These are phyloP conservation scores for Conomelus anceps DNA, from an alignment of 2,888 invertebrate genomes.

Conservation along the genomic window DNA sequence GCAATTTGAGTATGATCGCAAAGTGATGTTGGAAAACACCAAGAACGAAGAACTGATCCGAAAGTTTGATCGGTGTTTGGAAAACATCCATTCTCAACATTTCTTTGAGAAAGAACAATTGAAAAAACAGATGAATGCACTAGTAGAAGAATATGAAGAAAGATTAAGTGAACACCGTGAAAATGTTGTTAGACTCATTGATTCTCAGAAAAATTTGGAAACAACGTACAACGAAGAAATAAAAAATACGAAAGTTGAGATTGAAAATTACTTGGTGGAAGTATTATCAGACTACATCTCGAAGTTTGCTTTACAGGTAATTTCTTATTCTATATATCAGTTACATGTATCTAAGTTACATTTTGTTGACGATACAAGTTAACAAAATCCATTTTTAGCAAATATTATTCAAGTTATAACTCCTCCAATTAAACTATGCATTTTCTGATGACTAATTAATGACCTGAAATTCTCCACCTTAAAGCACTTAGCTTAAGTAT, in stretches of 20 bases:
- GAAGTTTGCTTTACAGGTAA: not conserved
- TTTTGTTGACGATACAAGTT: too few species aligned
- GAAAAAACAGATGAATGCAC: constrained; percentile 1
- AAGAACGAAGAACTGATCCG: constrained; percentile 16
- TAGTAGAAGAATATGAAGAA: constrained; percentile 13
- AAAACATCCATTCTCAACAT: constrained; percentile 11
- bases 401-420: not conserved
- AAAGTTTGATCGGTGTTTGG: constrained; percentile 12
- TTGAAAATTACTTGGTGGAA: not conserved
- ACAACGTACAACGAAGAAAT: not conserved
- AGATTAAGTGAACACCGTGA: constrained; percentile 14
- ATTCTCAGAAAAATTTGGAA: not conserved
- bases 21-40: constrained; percentile 13
- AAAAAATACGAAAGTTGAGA: constrained; percentile 8
- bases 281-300: not conserved
- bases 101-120: constrained; percentile 3
- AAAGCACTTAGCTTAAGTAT: too few species aligned
- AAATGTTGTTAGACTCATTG: not conserved
- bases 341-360: not conserved
- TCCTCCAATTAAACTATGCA: too few species aligned
- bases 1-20: constrained; percentile 4
- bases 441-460: too few species aligned
- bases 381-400: not conserved
- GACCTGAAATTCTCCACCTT: too few species aligned
- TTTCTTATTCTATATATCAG: not conserved